Conservation (phyloP, 2,888 invertebrate genomes). For the Caenorhabditis becei region DNA sequence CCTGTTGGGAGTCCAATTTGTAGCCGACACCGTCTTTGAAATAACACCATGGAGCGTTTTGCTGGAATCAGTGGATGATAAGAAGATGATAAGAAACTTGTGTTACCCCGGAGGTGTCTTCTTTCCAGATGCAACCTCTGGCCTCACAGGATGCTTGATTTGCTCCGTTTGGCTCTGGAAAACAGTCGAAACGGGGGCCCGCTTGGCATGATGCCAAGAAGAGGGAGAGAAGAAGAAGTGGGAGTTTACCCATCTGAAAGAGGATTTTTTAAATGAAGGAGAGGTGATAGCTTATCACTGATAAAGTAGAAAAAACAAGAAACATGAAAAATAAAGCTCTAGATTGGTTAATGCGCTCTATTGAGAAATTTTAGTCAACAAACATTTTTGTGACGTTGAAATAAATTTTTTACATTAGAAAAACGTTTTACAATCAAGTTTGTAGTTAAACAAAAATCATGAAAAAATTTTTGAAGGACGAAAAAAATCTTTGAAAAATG, state of each 20-base stretch:
- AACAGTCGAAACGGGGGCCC: slow-evolving; percentile 71
- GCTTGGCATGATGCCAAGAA: slow-evolving; percentile 11
- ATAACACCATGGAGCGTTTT: slow-evolving; percentile 72
- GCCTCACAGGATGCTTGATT: slow-evolving; percentile 69
- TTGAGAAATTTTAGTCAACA: no score
- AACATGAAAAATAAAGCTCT: no score
- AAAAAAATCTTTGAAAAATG: no score
- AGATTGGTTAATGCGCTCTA: no score
- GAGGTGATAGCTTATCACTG: no score
- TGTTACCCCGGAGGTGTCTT: slow-evolving; percentile 37
- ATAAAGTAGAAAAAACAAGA: no score
- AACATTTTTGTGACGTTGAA: no score
- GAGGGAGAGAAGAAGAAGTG: slow-evolving; percentile 23
- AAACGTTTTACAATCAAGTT: no score
- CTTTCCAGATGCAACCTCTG: slow-evolving; percentile 74
- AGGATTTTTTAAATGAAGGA: no score
- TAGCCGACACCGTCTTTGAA: slow-evolving; percentile 73
- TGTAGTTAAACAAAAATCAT: no score
- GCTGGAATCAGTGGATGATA: slow-evolving; percentile 17
- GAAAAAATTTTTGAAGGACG: no score
- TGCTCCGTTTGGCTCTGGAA: slow-evolving; percentile 71
- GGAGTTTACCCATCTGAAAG: slow-evolving; percentile 42
- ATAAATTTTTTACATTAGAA: no score
- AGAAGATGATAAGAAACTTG: not conserved
- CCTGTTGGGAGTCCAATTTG: slow-evolving; percentile 50